Base-by-base conservation (phyloP, 2,113 vertebrate species). In the Paratilapia polleni region DNA sequence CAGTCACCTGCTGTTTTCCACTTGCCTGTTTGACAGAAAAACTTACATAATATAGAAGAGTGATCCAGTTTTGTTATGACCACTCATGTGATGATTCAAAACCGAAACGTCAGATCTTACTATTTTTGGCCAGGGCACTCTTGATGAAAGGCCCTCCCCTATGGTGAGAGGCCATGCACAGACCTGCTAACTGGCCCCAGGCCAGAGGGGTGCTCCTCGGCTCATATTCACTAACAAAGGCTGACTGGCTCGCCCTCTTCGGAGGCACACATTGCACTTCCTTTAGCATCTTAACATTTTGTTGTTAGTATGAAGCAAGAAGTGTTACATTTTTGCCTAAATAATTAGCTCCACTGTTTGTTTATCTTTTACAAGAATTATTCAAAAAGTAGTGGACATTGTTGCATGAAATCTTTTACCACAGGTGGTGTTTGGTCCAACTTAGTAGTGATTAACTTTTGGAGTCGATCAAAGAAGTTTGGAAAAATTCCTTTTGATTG, bases 41-140 rank as follows among this genome's bases (percentile, higher is more conserved):
- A 22, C 59, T 93, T 93, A 20, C 77, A 57, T 91, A 92, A 91
- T 78, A 38, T 8, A 78, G 66, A 80, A 86, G 57, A 70, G 52
- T 8, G 59, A 91, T 93, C 78, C 81, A 76, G 85, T 91, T 88
- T 70, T 54, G 78, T 87, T 79, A 17, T 14, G 63, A 38, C 70
- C 90, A 5, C 56, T 88, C 77, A 63, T 91, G 88, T 89, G 88
- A 94, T 85, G 87, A 79, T 78, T 78, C 64, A 13, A 88, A 92
- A 87, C 84, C 74, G 58, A 91, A 89, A 93, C 81, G 85, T 78
- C 62, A 64, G 43, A 76, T 87, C 77, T 82, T 91, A 87, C 92
- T 92, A 93, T 94, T 94, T 94, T 90, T 85, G 87, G 83, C 66
- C 20, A 4, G 79, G 77, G 82, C 86, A 77, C 89, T 93, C 91